A percentile compares a stretch with the other conserved stretches of the same genome.
These are phyloP conservation scores for Branchinecta sandiegonensis DNA, from an alignment of 2,888 invertebrate species.

Conservation along the genomic window DNA sequence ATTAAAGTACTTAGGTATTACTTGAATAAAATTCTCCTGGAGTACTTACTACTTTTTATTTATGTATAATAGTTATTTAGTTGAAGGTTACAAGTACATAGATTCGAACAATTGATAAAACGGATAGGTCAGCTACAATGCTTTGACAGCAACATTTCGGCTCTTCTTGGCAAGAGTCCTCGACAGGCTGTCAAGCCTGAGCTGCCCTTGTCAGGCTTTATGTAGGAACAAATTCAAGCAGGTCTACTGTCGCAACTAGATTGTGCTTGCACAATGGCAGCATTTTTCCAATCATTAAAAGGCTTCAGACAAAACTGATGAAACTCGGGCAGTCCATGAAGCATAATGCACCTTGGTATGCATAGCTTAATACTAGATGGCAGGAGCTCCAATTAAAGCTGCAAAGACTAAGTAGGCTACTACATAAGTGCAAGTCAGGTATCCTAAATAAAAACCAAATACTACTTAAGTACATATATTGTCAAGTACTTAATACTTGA, in stretches of 20 bases:
- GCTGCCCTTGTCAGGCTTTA: too few relatives aligned
- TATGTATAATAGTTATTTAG: background rate
- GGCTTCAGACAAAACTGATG: slow-evolving; percentile 1
- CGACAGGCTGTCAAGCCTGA: too few relatives aligned
- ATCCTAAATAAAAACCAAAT: too few relatives aligned
- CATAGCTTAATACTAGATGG: background rate
- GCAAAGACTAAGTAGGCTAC: background rate
- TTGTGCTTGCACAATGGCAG: too few relatives aligned
- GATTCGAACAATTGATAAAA: background rate
- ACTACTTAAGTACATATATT: too few relatives aligned
- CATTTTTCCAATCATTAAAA: background rate
- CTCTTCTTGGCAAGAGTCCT: background rate
- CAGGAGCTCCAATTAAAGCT: background rate
- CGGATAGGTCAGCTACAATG: background rate
- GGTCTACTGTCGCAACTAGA: too few relatives aligned
- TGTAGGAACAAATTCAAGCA: too few relatives aligned
- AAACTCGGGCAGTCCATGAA: slow-evolving; percentile 3
- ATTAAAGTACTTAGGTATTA: too few relatives aligned
- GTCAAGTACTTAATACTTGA: too few relatives aligned
- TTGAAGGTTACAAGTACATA: background rate
- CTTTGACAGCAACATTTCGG: background rate
- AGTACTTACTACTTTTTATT: background rate
- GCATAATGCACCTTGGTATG: background rate
- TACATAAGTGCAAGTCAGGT: too few relatives aligned
- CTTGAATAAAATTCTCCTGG: too few relatives aligned